A percentile compares a stretch with the other conserved stretches of the same genome.
Conservation (phyloP, 2,113 vertebrate genomes). For the Danio rerio region GRCz12tu NC_133193.1:22486501-22487000, state of each 20-base stretch:
- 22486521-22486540: conserved; percentile 80
- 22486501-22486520: conserved; percentile 53
- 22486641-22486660: conserved; percentile 76
- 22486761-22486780: conserved; percentile 59
- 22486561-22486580: conserved; percentile 69
- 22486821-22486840: conserved; percentile 69
- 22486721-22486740: conserved; percentile 47
- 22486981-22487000: conserved; percentile 9
- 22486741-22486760: rapidly evolving
- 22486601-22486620: conserved; percentile 62
- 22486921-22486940: neutral
- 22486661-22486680: conserved; percentile 79
- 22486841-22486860: conserved; percentile 74
- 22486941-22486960: conserved; percentile 41
- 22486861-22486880: conserved; percentile 74
- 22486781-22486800: conserved; percentile 78
- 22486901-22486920: conserved; percentile 17
- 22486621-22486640: neutral
- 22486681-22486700: conserved; percentile 78
- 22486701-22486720: neutral
- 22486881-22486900: conserved; percentile 74
- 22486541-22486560: conserved; percentile 80
- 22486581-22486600: conserved; percentile 76
- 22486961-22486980: conserved; percentile 61
- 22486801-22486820: conserved; percentile 76